Percentiles rank a stretch among this genome's conserved stretches.
These are phyloP conservation scores for Spodoptera exigua DNA, from an alignment of 2,888 invertebrate species.

Conservation along the genomic window DNA sequence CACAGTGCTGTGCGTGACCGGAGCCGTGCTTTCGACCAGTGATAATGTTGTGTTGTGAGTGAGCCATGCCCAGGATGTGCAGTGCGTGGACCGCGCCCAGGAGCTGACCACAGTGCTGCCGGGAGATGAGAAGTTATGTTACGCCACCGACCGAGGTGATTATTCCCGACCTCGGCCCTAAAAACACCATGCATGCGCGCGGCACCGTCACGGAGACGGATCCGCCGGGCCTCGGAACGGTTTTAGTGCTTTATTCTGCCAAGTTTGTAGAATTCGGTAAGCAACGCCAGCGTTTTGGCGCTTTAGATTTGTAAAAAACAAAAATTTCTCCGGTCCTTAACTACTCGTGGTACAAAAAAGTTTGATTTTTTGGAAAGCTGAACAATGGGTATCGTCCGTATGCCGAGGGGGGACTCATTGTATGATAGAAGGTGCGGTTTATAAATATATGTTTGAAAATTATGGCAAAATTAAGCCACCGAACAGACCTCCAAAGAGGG, in stretches of 20 bases:
- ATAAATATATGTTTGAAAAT: slow-evolving; percentile 63
- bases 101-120: slow-evolving; percentile 84
- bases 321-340: slow-evolving; percentile 65
- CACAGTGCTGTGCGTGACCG: slow-evolving; percentile 75
- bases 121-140: slow-evolving; percentile 86
- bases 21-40: slow-evolving; percentile 65
- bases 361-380: slow-evolving; percentile 67
- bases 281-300: slow-evolving; percentile 73
- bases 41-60: slow-evolving; percentile 72
- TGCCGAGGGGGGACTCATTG: slow-evolving; percentile 70
- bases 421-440: slow-evolving; percentile 66
- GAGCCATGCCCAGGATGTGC: slow-evolving; percentile 81
- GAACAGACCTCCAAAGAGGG: too few relatives aligned
- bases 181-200: slow-evolving; percentile 81
- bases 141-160: slow-evolving; percentile 88
- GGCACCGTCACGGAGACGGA: slow-evolving; percentile 72
- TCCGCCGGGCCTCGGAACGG: slow-evolving; percentile 48
- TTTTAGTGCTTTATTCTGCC: slow-evolving; percentile 51
- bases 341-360: slow-evolving; percentile 57
- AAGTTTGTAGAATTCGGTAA: slow-evolving; percentile 73
- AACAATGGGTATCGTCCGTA: slow-evolving; percentile 82
- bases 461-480: too few relatives aligned
- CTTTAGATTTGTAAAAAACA: slow-evolving; percentile 65
- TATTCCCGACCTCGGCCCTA: slow-evolving; percentile 83
- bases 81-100: slow-evolving; percentile 71